Evolutionary conservation across 2,888 invertebrate species (phyloP).

Genomic region (Tubulanus polymorphus): DNA sequence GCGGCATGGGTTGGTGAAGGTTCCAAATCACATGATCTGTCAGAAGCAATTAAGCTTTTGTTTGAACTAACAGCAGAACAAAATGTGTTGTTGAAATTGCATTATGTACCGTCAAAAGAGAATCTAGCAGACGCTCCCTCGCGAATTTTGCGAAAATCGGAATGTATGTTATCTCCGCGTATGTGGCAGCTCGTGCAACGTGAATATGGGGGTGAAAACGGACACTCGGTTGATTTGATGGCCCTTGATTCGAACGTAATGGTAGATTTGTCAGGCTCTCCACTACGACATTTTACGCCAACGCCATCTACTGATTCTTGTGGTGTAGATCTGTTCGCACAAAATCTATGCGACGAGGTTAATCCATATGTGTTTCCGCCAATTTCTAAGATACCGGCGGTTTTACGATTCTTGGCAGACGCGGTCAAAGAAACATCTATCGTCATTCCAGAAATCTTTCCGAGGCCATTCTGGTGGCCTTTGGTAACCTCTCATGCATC

Average conservation of each 20-base stretch:
- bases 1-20: background rate
- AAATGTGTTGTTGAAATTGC: slow-evolving; percentile 1
- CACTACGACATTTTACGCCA: slow-evolving; percentile 3
- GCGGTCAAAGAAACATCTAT: background rate
- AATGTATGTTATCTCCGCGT: background rate
- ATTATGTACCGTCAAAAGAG: slow-evolving; percentile 1
- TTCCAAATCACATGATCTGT: background rate
- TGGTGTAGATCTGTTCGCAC: slow-evolving; percentile 7
- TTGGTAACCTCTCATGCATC: no score
- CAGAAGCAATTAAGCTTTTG: slow-evolving; percentile 2
- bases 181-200: slow-evolving; percentile 1
- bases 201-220: background rate
- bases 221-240: slow-evolving; percentile 7
- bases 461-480: no score
- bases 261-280: background rate
- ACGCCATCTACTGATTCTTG: background rate
- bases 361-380: slow-evolving; percentile 11
- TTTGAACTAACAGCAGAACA: background rate
- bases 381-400: slow-evolving; percentile 1
- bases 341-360: background rate
- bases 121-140: slow-evolving; percentile 10
- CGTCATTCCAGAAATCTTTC: no score
- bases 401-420: background rate
- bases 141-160: background rate
- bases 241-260: slow-evolving; percentile 6